Evolutionary conservation across 2,797 vertebrate species (phyloP).

Genomic region (Xerus rutilus): DNA sequence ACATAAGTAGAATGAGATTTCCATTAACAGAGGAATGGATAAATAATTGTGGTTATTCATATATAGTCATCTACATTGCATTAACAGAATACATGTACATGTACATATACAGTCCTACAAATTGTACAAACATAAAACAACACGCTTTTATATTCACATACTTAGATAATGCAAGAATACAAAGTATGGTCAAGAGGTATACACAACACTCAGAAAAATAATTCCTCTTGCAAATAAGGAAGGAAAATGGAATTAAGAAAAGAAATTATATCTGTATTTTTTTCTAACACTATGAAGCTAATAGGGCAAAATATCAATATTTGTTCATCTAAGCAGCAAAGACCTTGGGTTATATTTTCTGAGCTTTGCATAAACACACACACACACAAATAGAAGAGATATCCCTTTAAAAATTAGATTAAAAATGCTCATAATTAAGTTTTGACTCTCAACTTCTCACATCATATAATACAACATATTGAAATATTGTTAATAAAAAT

Average conservation of each 20-base stretch:
- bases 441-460: not conserved
- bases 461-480: not conserved
- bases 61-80: not conserved
- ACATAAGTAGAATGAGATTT: not conserved
- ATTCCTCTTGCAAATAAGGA: not conserved
- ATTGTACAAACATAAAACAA: constrained; percentile 26
- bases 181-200: not conserved
- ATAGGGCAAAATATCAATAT: constrained; percentile 22
- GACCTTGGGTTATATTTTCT: not conserved
- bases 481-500: constrained; percentile 21
- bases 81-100: not conserved
- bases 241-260: not conserved
- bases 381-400: not conserved
- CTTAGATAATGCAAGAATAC: not conserved
- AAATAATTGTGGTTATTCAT: not conserved
- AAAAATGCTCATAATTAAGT: not conserved
- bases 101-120: not conserved
- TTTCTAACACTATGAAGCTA: not conserved
- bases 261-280: not conserved
- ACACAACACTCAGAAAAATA: not conserved
- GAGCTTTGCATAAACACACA: not conserved
- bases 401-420: not conserved
- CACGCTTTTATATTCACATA: not conserved
- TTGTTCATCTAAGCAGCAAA: constrained; percentile 10
- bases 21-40: not conserved